A percentile compares a stretch with the other conserved stretches of the same genome.
Conservation (phyloP, 1,140 invertebrate species). For the Drosophila navojoa region DNA sequence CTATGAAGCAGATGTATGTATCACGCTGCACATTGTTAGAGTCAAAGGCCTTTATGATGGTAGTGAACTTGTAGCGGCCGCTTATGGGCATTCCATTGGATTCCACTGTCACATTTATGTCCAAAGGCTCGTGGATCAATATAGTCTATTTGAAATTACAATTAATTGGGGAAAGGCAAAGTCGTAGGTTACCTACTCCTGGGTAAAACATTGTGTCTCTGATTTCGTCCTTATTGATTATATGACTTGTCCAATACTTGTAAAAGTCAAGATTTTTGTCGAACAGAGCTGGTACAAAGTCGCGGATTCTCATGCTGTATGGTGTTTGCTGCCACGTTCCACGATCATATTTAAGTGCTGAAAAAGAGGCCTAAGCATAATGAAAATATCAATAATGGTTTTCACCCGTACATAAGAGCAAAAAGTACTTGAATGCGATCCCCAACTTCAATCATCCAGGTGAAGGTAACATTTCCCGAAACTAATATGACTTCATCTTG, state of each 20-base stretch:
- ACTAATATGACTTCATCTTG: neutral
- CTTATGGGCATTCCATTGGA: neutral
- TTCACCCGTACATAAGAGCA: neutral
- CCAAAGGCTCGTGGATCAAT: neutral
- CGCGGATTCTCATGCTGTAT: neutral
- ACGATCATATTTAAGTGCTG: constrained; percentile 7
- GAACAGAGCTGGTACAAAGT: constrained; percentile 19
- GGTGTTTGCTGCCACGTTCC: constrained; percentile 24
- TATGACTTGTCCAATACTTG: neutral
- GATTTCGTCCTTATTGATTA: constrained; percentile 13
- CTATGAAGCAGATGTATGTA: neutral
- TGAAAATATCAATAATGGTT: neutral
- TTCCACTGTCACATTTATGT: neutral
- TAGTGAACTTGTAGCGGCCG: neutral
- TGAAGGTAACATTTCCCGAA: neutral
- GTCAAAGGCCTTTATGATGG: neutral
- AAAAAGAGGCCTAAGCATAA: neutral
- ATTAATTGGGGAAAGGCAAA: neutral
- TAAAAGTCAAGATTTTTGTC: constrained; percentile 34
- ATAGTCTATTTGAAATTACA: neutral
- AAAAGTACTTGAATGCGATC: neutral
- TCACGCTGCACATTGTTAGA: neutral
- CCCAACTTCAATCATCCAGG: neutral
- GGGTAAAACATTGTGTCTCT: constrained; percentile 25
- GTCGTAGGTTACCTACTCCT: constrained; percentile 31